Conservation (phyloP, 2,797 vertebrate species). For the Chloroceryle inda region DNA sequence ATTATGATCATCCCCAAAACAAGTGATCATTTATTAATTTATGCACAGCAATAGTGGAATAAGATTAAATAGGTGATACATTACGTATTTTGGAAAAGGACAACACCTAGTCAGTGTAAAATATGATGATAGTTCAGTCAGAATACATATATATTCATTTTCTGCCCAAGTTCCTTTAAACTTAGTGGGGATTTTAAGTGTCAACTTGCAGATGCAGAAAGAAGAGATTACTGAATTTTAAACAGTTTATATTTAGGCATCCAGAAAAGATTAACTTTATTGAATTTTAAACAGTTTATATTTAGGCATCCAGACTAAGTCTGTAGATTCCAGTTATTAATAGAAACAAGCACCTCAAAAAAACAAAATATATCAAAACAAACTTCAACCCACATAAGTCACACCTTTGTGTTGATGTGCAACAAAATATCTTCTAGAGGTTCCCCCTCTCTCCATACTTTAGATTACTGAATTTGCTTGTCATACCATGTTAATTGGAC, state of each 20-base stretch:
- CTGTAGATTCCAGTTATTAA: background rate
- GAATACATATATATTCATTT: background rate
- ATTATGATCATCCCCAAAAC: background rate
- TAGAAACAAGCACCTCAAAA: background rate
- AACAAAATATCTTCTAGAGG: background rate
- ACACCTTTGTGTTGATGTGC: background rate
- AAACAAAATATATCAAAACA: background rate
- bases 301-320: background rate
- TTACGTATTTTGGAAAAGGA: background rate
- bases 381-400: background rate
- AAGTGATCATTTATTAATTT: background rate
- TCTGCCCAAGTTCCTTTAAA: background rate
- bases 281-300: background rate
- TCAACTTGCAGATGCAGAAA: background rate
- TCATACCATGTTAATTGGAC: background rate
- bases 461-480: background rate
- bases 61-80: background rate
- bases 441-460: background rate
- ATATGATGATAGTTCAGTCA: background rate
- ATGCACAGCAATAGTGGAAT: background rate
- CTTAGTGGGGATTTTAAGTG: background rate
- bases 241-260: background rate
- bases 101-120: background rate
- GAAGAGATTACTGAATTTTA: background rate
- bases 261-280: background rate